Conservation (phyloP, 2,113 vertebrate genomes). For the Phrynosoma platyrhinos region DNA sequence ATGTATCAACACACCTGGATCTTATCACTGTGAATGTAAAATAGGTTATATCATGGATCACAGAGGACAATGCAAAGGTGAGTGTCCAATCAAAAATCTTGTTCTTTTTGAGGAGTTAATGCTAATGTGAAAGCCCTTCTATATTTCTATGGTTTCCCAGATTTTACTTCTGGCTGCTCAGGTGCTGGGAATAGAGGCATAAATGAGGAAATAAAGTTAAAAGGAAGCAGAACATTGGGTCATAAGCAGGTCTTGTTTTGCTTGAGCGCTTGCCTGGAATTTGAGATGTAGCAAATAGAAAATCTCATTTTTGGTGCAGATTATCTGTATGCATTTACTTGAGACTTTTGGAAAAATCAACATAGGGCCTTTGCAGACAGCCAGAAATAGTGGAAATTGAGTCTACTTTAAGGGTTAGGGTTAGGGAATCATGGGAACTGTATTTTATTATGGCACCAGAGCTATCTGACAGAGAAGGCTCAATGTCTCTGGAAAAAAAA, state of each 20-base stretch:
- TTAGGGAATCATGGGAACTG: no score
- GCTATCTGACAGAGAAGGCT: no score
- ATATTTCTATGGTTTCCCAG: neutral
- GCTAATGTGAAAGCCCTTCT: neutral
- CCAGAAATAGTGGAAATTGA: no score
- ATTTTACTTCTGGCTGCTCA: neutral
- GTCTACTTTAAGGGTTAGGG: no score
- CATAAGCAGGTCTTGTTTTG: neutral
- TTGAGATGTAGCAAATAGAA: neutral
- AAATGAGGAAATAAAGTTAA: neutral
- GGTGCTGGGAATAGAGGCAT: neutral
- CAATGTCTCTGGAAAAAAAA: no score
- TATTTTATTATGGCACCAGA: no score
- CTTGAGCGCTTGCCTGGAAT: neutral
- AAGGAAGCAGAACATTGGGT: neutral
- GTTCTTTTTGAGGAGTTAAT: neutral
- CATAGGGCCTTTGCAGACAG: neutral
- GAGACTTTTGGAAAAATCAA: neutral
- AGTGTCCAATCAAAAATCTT: slow-evolving; percentile 22
- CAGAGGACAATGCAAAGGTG: slow-evolving; percentile 90
- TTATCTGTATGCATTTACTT: neutral
- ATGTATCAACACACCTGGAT: slow-evolving; percentile 90
- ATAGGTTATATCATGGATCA: slow-evolving; percentile 82
- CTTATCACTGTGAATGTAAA: slow-evolving; percentile 89
- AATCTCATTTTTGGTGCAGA: neutral